Evolutionary conservation across 2,113 vertebrate genomes (phyloP).

Genomic region (Delphinus delphis): DNA sequence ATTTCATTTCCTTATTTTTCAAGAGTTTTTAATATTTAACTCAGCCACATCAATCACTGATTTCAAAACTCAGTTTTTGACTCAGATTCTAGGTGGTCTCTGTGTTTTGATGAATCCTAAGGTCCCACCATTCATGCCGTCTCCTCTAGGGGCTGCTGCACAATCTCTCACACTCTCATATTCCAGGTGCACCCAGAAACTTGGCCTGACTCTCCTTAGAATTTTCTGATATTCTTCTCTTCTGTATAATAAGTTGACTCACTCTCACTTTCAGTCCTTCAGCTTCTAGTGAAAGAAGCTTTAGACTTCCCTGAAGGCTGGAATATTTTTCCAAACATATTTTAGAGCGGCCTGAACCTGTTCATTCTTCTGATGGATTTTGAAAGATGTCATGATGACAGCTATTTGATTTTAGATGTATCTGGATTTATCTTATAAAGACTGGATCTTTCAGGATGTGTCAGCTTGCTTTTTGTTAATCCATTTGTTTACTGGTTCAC

Average conservation of each 20-base stretch:
- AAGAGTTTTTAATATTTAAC: neutral
- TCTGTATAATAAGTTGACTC: neutral
- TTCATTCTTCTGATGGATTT: neutral
- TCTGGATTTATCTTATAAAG: neutral
- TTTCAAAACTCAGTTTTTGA: neutral
- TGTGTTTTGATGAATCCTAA: neutral
- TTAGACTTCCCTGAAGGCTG: neutral
- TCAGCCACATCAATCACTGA: neutral
- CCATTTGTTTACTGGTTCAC: neutral
- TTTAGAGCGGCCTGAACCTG: neutral
- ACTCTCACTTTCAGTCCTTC: neutral
- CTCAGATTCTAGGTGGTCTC: neutral
- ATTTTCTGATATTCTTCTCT: neutral
- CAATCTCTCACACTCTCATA: fast-evolving
- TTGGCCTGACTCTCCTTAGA: neutral
- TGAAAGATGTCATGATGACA: neutral
- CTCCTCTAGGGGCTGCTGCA: neutral
- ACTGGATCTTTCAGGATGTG: neutral
- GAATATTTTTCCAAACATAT: neutral
- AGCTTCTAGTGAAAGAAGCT: neutral
- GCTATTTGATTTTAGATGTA: neutral
- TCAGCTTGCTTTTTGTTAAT: neutral
- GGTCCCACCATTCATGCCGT: no score
- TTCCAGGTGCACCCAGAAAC: neutral
- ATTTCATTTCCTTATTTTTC: neutral